Evolutionary conservation across 2,888 invertebrate genomes (phyloP).

Genomic region (Ganaspis brasiliensis): DNA sequence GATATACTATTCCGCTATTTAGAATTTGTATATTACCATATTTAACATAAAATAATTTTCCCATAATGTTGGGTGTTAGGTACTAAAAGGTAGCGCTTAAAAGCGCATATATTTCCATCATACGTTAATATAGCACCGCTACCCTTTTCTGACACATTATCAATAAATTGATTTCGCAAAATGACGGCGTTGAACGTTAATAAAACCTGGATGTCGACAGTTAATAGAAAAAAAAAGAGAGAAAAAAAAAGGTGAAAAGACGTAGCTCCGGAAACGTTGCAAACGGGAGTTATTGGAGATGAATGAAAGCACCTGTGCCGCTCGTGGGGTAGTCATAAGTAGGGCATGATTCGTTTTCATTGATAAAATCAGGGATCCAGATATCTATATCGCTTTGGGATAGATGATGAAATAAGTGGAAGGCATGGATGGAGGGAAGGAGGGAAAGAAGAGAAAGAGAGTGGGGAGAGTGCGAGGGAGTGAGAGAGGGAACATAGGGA

Average conservation of each 20-base stretch:
- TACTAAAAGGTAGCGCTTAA: too few relatives aligned
- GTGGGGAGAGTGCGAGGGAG: neutral
- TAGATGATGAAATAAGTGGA: conserved; percentile 12
- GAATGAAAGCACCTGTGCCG: conserved; percentile 30
- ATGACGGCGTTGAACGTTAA: neutral
- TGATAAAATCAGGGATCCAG: conserved; percentile 32
- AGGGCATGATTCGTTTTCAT: conserved; percentile 31
- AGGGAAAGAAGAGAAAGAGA: conserved; percentile 14
- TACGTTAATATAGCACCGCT: too few relatives aligned
- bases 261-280: conserved; percentile 4
- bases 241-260: conserved; percentile 7
- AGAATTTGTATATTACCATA: too few relatives aligned
- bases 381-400: conserved; percentile 27
- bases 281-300: conserved; percentile 17
- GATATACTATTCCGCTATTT: too few relatives aligned
- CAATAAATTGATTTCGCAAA: conserved; percentile 11
- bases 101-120: too few relatives aligned
- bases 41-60: too few relatives aligned
- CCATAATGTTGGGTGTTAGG: too few relatives aligned
- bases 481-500: neutral
- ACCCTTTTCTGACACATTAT: neutral
- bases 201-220: neutral
- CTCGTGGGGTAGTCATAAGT: conserved; percentile 9
- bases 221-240: neutral
- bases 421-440: neutral